Evolutionary conservation across 2,797 vertebrate genomes (phyloP), one percentile per base, ranked within the genome.

Genomic region (Xerus rutilus): DNA sequence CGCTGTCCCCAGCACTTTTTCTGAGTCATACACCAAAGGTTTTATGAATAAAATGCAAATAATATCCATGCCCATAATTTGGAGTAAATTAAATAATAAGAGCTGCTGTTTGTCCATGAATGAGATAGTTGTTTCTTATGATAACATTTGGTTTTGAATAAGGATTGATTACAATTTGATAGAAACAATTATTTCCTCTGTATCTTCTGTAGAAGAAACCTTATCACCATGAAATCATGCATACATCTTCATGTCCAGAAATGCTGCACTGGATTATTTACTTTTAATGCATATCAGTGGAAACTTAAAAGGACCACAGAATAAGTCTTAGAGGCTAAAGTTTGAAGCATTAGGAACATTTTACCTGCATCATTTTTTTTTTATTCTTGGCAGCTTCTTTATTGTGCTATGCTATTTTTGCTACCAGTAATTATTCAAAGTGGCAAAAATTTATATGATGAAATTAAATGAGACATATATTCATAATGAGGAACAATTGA

Each of bases 401-500:
- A 74, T 89, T 15, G 35, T 73, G 54, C 13, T 35, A 7, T 49
- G 39, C 74, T 35, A 78, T 92, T 87, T 94, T 78, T 93, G 43
- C 43, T 89, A 57, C n/a, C 47, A 84, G 14, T 49, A 73, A 73
- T 78, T 93, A 95, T 92, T 21, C 69, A 72, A 77, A 93, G 15
- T 89, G 86, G 52, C 39, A 89, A 12, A 76, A 64, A 28, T 86
- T 62, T 85, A 32, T 73, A 39, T 52, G 78, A 77, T 83, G 59
- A 83, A 47, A 73, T 15, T 57, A 94, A 89, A 54, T 76, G 62
- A 90, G 49, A 72, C 10, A 57, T 25, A 52, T 54, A 43, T 85
- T 89, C 32, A 45, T 49, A 25, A 23, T 49, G 59, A 87, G 39
- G 14, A 73, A 70, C 25, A 86, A 57, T 25, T 59, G 7, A 72